These are phyloP conservation scores for Paelopatides confundens DNA, from an alignment of 53 echinoderm and acorn worm genomes.

Conservation along the genomic window DNA sequence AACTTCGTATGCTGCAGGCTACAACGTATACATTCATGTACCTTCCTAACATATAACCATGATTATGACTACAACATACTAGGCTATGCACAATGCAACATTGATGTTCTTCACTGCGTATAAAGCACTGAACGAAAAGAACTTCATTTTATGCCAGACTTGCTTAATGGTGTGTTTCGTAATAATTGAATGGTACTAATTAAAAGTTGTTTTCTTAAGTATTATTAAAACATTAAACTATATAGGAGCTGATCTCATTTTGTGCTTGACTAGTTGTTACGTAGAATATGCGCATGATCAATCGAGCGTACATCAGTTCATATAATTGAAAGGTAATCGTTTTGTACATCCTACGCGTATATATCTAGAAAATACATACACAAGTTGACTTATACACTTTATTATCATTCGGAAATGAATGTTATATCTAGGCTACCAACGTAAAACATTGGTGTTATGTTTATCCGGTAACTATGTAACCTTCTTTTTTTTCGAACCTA, in stretches of 20 bases:
- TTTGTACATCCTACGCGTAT: not conserved
- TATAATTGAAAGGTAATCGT: conserved; percentile 20
- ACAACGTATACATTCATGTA: too few relatives aligned
- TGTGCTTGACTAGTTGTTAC: conserved; percentile 2
- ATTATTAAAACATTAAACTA: not conserved
- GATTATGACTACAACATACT: too few relatives aligned
- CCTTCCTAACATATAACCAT: too few relatives aligned
- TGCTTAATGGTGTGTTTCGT: not conserved
- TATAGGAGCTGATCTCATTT: conserved; percentile 1
- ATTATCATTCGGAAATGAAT: not conserved
- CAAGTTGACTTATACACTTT: not conserved
- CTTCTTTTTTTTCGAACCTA: not conserved
- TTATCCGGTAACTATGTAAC: conserved; percentile 17
- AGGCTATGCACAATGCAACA: too few relatives aligned
- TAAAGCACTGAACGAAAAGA: too few relatives aligned
- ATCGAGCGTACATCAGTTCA: not conserved
- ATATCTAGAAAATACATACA: not conserved
- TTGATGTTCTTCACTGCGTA: too few relatives aligned
- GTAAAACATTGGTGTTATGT: conserved; percentile 4
- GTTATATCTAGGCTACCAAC: not conserved
- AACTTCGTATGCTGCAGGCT: too few relatives aligned
- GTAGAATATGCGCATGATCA: conserved; percentile 29
- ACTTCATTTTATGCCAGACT: not conserved
- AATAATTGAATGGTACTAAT: conserved; percentile 29
- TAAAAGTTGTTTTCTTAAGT: conserved; percentile 24